phyloP scores from a whole-genome alignment of 2,113 vertebrate species.

The Peromyscus californicus region DNA sequence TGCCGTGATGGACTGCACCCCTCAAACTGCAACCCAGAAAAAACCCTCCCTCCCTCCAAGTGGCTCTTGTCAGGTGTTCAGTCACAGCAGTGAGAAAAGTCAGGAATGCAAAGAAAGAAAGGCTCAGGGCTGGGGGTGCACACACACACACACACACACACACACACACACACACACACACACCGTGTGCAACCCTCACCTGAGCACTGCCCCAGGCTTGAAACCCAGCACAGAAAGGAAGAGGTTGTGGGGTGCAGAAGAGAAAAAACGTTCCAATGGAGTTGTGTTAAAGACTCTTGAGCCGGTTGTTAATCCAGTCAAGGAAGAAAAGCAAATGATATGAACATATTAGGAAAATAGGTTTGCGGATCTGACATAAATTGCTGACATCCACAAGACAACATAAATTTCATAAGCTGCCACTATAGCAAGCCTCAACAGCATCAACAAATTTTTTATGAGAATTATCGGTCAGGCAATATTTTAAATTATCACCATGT shows the following conservation, averaged over 20 bases:
- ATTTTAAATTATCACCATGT: neutral
- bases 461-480: neutral
- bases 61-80: neutral
- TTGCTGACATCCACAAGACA: conserved; percentile 7
- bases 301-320: conserved; percentile 38
- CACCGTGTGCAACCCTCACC: too few relatives aligned
- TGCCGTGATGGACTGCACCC: too few relatives aligned
- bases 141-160: too few relatives aligned
- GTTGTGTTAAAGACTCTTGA: conserved; percentile 9
- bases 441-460: neutral
- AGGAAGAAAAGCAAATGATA: conserved; percentile 26
- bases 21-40: neutral
- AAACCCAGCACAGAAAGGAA: neutral
- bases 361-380: conserved; percentile 27
- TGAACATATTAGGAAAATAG: neutral
- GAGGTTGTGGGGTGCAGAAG: neutral
- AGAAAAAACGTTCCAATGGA: neutral
- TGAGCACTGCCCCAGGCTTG: too few relatives aligned
- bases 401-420: neutral
- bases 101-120: neutral
- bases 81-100: neutral
- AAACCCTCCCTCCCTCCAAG: neutral
- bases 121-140: neutral
- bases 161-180: too few relatives aligned
- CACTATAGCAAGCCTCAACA: neutral